Conservation (phyloP, 2,797 vertebrate species). For the Falco naumanni region DNA sequence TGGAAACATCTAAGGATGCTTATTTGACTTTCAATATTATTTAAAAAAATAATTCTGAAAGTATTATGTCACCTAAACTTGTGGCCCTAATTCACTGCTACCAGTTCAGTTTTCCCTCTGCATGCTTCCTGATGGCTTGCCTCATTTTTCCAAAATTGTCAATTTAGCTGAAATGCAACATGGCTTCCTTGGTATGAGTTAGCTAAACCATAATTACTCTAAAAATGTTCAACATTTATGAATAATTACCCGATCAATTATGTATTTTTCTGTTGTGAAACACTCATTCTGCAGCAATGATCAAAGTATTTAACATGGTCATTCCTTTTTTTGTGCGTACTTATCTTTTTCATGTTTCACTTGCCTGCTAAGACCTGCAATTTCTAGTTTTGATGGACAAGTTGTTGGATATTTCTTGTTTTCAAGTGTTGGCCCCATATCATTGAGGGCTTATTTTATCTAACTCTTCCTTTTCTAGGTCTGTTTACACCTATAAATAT, state of each 20-base stretch:
- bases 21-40: not conserved
- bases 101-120: constrained; percentile 17
- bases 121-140: not conserved
- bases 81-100: constrained; percentile 35
- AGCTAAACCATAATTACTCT: not conserved
- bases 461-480: constrained; percentile 35
- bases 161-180: not conserved
- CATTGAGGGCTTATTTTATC: not conserved
- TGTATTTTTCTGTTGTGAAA: not conserved
- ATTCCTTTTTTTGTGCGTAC: not conserved
- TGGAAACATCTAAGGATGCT: constrained; percentile 2
- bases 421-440: constrained; percentile 52
- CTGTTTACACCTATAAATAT: constrained; percentile 37
- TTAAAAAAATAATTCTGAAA: not conserved
- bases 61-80: not conserved
- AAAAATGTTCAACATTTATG: not conserved
- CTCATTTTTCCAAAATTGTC: constrained; percentile 34
- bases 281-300: not conserved
- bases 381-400: not conserved
- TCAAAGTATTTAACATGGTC: constrained; percentile 17
- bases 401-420: constrained; percentile 52
- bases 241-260: constrained; percentile 18
- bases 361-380: not conserved
- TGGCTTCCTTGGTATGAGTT: not conserved
- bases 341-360: not conserved